Conservation (phyloP, 2,113 vertebrate genomes). For the Mesitornis unicolor region DNA sequence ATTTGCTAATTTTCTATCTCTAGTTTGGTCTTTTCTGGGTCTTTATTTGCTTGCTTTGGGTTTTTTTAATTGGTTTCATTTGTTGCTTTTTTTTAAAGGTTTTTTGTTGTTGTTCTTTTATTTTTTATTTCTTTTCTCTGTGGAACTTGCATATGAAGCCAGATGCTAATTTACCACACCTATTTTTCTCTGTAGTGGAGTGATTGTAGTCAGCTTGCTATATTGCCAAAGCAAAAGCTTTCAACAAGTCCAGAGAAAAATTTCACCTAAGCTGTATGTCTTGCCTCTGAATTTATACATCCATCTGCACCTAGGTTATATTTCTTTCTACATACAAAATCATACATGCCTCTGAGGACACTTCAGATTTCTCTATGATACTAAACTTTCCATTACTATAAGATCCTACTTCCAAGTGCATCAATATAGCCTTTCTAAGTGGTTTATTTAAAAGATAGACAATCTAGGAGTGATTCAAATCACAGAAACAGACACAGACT, state of each 20-base stretch:
- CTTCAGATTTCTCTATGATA: not conserved
- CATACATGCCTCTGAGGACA: not conserved
- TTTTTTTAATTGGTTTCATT: not conserved
- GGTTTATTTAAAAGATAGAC: not conserved
- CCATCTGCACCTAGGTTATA: not conserved
- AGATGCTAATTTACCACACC: not conserved
- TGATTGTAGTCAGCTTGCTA: not conserved
- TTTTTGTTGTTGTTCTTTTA: not conserved
- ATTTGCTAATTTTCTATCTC: not conserved
- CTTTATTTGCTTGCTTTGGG: not conserved
- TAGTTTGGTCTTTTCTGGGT: not conserved
- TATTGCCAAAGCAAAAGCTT: not conserved
- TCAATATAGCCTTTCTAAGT: not conserved
- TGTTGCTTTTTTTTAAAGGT: too few species aligned
- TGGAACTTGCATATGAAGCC: not conserved
- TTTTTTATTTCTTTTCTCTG: not conserved
- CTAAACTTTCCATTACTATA: not conserved
- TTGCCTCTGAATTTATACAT: not conserved
- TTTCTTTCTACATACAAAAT: not conserved
- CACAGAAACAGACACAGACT: not conserved
- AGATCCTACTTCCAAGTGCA: not conserved
- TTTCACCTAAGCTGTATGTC: not conserved
- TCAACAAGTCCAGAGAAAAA: not conserved
- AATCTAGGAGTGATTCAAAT: not conserved
- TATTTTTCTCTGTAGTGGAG: not conserved